These are phyloP conservation scores for Sebastiscus albofasciatus DNA, from an alignment of 2,797 vertebrate genomes.

Conservation along the genomic window DNA sequence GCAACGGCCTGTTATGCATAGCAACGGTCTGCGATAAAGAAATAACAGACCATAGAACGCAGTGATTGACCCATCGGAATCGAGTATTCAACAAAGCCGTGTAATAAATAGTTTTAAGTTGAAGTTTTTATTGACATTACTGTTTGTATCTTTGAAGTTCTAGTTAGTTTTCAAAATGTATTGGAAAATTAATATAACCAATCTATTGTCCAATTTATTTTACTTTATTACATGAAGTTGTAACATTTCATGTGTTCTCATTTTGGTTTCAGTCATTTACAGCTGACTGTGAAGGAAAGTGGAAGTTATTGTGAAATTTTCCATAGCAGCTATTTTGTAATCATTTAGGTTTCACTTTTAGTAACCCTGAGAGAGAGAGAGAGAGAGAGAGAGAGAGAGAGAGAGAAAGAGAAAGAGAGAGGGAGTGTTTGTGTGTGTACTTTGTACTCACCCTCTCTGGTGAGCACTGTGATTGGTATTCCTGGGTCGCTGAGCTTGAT, in stretches of 20 bases:
- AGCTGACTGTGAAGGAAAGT: constrained; percentile 18
- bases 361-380: background rate
- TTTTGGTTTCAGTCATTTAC: constrained; percentile 27
- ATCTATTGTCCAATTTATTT: background rate
- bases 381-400: background rate
- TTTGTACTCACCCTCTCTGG: constrained; percentile 87
- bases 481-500: constrained; percentile 98
- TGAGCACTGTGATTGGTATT: constrained; percentile 93
- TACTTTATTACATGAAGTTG: background rate
- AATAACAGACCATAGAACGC: background rate
- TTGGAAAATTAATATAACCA: background rate
- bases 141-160: background rate
- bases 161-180: background rate
- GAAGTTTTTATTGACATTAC: background rate
- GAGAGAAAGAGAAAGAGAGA: background rate
- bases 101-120: background rate
- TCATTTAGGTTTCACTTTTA: constrained; percentile 40
- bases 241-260: background rate
- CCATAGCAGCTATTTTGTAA: constrained; percentile 30
- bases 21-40: background rate
- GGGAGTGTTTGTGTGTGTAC: background rate
- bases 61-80: no score
- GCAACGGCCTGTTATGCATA: background rate
- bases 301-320: constrained; percentile 33
- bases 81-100: no score